Base-by-base conservation (phyloP, 2,888 invertebrate species). In the Noctua pronuba region DNA sequence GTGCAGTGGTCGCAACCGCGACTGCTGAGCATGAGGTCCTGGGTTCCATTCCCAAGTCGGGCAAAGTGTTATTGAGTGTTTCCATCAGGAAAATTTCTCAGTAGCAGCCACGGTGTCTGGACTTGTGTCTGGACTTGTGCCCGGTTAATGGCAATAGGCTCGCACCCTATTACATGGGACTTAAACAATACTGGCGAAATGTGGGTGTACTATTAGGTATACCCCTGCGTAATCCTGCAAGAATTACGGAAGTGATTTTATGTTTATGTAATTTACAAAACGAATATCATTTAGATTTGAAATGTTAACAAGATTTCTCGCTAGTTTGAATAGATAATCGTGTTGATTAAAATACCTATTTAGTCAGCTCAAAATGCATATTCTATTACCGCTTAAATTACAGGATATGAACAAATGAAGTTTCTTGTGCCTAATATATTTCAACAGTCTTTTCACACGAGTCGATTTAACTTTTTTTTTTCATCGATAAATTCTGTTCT, bases 401-500 rank as follows among this genome's bases (percentile, higher is more conserved):
- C 46, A 49, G 28, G 21, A 70, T 60, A 49, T 69, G 44, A 71
- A 55, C 18, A 44, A 65, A 69, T 75, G 38, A 28, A 52, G 16
- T 81, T n/a, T 69, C 18, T 64, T 31, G 49, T 16, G 41, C n/a
- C 65, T 35, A 38, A 58, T 71, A 72, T 65, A 85, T 77, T 82
- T 72, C 64, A 73, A 52, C 49, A 70, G 44, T 11, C 44, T 58
- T 71, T 75, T 75, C 76, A 73, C 75, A 67, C 28, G 38, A 55
- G 18, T 80, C 11, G 18, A 75, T 66, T 72, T 44, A 18, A 41
- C 55, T 78, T 66, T 62, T 72, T 70, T 74, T 80, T 71, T 73
- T 58, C 46, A 52, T 62, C 62, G 38, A 80, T 65, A 73, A 72
- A 73, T 78, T 77, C 31, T 66, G 65, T 77, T 64, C 69, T 73